These are phyloP conservation scores for Synanthedon tipuliformis DNA, from an alignment of 2,888 invertebrate species.

Conservation along the genomic window DNA sequence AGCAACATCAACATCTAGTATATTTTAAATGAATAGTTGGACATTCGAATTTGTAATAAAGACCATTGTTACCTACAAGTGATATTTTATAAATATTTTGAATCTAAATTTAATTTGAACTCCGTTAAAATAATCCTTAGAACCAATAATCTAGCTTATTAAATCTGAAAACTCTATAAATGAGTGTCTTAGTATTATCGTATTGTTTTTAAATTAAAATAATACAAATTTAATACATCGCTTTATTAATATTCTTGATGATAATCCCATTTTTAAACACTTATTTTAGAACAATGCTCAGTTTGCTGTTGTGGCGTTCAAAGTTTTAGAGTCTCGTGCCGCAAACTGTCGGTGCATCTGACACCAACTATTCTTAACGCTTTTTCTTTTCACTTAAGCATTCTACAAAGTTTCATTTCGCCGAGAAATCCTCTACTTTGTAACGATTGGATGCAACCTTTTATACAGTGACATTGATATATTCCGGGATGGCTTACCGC, in stretches of 20 bases:
- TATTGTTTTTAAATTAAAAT: no score
- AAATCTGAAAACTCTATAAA: neutral
- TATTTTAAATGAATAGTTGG: no score
- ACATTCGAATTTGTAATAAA: no score
- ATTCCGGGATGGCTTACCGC: slow-evolving; percentile 22
- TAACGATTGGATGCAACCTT: slow-evolving; percentile 27
- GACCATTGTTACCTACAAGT: no score
- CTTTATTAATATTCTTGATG: slow-evolving; percentile 3
- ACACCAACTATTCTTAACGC: slow-evolving; percentile 48
- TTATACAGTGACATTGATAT: slow-evolving; percentile 40
- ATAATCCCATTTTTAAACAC: no score
- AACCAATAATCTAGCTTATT: no score
- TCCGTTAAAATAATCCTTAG: no score
- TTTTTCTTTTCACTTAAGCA: slow-evolving; percentile 47
- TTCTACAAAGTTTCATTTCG: slow-evolving; percentile 50
- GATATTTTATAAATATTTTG: no score
- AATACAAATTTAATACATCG: no score
- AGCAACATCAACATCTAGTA: no score
- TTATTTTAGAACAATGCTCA: slow-evolving; percentile 14
- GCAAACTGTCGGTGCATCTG: slow-evolving; percentile 56
- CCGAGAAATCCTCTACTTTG: slow-evolving; percentile 29
- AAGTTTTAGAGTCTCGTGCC: slow-evolving; percentile 46
- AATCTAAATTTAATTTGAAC: no score
- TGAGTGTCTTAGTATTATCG: neutral
- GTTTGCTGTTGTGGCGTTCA: slow-evolving; percentile 19